Evolutionary conservation across 2,797 vertebrate species (phyloP), one percentile per base, ranked within the genome.

Genomic region (Coreius guichenoti): DNA sequence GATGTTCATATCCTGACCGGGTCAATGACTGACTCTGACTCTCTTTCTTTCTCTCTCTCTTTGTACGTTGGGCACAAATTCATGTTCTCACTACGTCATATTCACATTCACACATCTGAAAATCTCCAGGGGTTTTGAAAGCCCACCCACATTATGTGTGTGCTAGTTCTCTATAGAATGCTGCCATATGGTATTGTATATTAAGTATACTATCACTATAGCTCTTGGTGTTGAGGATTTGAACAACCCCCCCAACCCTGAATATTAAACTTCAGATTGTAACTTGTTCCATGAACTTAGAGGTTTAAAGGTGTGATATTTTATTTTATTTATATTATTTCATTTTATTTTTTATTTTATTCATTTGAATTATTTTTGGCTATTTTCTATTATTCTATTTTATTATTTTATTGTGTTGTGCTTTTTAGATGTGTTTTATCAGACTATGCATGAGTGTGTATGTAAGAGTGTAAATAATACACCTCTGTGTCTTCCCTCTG

Each of bases 1-100:
- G 68, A 79, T 85, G 81, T 58, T 87, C 73, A 85, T 82, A 86
- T 87, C 77, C 82, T 86, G 61, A 56, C 68, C 83, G 61, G 58
- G 80, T 84, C 86, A 47, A 54, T 43, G 33, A 49, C 45, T 23
- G 61, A 29, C n/a, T 81, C 51, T 58, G 47, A 72, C 26, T 19
- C 14, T 78, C 26, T 47, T 45, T 78, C 26, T 36, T 43, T 70
- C 51, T 49, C 56, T 68, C 29, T 83, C 58, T 54, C 23, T 45
- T n/a, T 58, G 16, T 65, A 11, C 1, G 4, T 39, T 58, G 13
- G 14, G 51, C 49, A 29, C 51, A 61, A 58, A 26, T 70, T 72
- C 45, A 67, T 26, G 26, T 36, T 80, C 63, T 76, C 70, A 61
- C 63, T 21, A 63, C 14, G 8, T 80, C 19, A n/a, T 39, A 49